Evolutionary conservation across 2,113 vertebrate species (phyloP).

Genomic region (Urocolius indicus): DNA sequence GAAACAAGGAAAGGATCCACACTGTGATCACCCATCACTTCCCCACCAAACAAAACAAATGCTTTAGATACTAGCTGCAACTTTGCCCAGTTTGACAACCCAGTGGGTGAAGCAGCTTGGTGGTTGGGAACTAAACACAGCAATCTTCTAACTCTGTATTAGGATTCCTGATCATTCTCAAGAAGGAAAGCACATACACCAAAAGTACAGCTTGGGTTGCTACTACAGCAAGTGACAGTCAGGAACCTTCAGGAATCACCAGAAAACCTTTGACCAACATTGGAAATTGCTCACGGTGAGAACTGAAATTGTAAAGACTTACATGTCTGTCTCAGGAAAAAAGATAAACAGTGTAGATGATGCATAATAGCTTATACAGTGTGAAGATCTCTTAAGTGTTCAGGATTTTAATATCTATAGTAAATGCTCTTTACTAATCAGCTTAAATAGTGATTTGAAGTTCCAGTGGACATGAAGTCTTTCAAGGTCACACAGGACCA

Average conservation of each 20-base stretch:
- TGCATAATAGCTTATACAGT: not conserved
- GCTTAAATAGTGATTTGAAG: not conserved
- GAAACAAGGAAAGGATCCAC: not conserved
- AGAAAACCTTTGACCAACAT: not conserved
- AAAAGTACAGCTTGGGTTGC: not conserved
- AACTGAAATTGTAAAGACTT: not conserved
- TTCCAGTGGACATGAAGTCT: not conserved
- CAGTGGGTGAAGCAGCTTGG: not conserved
- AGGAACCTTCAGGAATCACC: not conserved
- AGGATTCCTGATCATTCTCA: not conserved
- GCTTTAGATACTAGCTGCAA: not conserved
- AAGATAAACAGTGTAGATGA: not conserved
- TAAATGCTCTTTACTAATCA: slow-evolving; percentile 18
- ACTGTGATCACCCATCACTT: not conserved
- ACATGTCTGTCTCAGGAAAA: not conserved
- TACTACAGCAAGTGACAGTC: not conserved
- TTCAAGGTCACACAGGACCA: not conserved
- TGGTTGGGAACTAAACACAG: not conserved
- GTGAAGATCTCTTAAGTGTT: not conserved
- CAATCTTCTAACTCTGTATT: not conserved
- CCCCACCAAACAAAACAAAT: not conserved
- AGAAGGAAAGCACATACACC: not conserved
- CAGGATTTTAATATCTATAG: not conserved
- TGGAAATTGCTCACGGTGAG: not conserved
- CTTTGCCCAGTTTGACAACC: not conserved